Conservation (phyloP, 2,888 invertebrate genomes). For the Mystacides longicornis region DNA sequence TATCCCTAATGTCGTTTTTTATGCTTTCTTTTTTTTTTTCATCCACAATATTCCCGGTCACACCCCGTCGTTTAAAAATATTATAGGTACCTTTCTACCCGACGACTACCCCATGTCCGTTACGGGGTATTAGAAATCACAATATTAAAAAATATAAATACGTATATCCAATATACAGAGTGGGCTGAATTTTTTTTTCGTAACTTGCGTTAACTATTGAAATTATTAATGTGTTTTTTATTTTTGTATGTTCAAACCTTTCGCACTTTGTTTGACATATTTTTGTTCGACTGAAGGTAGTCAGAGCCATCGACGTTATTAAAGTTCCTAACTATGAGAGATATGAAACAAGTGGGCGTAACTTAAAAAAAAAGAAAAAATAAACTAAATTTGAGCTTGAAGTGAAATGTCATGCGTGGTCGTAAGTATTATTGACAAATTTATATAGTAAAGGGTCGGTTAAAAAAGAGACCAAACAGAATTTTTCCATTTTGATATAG, state of each 20-base stretch:
- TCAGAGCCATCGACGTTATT: too few species aligned
- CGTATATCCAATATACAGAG: neutral
- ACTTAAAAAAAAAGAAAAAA: too few species aligned
- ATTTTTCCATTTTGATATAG: too few species aligned
- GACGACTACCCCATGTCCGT: constrained; percentile 1
- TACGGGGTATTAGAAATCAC: constrained; percentile 1
- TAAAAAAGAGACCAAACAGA: too few species aligned
- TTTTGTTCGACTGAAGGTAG: too few species aligned
- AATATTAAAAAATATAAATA: neutral
- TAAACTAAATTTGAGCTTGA: too few species aligned
- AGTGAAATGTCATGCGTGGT: too few species aligned
- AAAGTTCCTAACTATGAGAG: too few species aligned
- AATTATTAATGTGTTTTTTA: neutral
- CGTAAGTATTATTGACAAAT: too few species aligned
- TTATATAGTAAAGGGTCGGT: too few species aligned
- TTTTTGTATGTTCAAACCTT: neutral
- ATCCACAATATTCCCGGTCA: constrained; percentile 17
- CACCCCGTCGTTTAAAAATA: constrained; percentile 19
- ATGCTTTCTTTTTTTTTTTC: constrained; percentile 7
- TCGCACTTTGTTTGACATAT: neutral
- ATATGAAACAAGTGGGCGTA: too few species aligned
- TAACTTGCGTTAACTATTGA: neutral
- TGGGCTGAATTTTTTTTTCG: neutral
- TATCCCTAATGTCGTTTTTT: constrained; percentile 16
- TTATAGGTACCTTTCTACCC: too few species aligned